phyloP scores from a whole-genome alignment of 2,797 vertebrate genomes.

The Chlorospingus semifuscus region DNA sequence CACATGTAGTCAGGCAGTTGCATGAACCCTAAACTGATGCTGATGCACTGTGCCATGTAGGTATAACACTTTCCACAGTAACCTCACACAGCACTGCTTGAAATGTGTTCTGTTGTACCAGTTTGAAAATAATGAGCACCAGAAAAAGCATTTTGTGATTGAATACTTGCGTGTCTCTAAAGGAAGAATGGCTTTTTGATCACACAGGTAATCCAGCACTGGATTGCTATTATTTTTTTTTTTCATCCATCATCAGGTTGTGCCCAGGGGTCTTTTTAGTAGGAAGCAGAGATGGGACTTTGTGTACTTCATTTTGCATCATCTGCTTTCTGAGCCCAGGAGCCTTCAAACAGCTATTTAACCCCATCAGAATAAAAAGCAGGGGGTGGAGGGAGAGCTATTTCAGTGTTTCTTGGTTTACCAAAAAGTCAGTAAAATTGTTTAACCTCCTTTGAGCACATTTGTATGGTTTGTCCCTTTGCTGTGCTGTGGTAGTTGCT shows the following conservation, averaged over 20 bases:
- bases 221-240: not conserved
- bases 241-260: not conserved
- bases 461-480: not conserved
- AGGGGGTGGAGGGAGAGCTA: not conserved
- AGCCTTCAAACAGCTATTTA: not conserved
- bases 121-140: not conserved
- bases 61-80: not conserved
- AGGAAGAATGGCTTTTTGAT: not conserved
- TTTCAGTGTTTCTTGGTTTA: not conserved
- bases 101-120: not conserved
- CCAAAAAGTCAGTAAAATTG: not conserved
- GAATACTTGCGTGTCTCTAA: not conserved
- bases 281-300: not conserved
- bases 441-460: not conserved
- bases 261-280: not conserved
- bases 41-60: not conserved
- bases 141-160: not conserved
- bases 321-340: not conserved
- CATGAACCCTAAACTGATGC: not conserved
- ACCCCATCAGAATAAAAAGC: not conserved
- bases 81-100: not conserved
- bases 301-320: not conserved
- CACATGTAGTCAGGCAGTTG: not conserved
- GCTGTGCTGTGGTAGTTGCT: fast-evolving
- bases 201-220: not conserved